These are phyloP conservation scores for Pampus argenteus DNA, from an alignment of 2,797 vertebrate species.

Conservation along the genomic window DNA sequence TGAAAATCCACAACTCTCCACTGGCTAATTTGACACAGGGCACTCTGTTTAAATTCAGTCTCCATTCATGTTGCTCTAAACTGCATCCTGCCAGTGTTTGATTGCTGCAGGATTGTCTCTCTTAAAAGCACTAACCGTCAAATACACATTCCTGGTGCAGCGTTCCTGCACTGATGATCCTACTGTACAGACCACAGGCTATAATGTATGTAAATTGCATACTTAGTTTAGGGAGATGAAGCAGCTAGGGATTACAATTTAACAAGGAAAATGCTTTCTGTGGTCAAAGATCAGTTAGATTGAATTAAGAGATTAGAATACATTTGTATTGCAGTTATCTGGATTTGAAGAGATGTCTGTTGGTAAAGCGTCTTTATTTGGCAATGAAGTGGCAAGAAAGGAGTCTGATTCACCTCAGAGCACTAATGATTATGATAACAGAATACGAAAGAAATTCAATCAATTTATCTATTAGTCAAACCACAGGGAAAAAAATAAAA, in stretches of 20 bases:
- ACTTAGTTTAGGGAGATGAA: constrained; percentile 79
- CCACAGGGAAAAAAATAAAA: too few relatives aligned
- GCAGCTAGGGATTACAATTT: constrained; percentile 79
- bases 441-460: constrained; percentile 54
- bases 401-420: constrained; percentile 66
- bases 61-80: constrained; percentile 71
- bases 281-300: constrained; percentile 83
- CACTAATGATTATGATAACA: constrained; percentile 63
- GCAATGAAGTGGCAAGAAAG: constrained; percentile 56
- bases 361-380: constrained; percentile 68
- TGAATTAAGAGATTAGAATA: constrained; percentile 85
- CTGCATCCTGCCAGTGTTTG: constrained; percentile 70
- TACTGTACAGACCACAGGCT: constrained; percentile 57
- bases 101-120: constrained; percentile 68
- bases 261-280: constrained; percentile 79
- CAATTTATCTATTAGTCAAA: constrained; percentile 21
- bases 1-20: constrained; percentile 69
- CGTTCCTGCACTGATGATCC: constrained; percentile 41
- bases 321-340: constrained; percentile 76
- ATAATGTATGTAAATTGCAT: constrained; percentile 84
- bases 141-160: constrained; percentile 45
- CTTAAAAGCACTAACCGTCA: constrained; percentile 66
- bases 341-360: constrained; percentile 69
- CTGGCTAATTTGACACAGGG: constrained; percentile 72
- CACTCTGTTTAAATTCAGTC: constrained; percentile 65